Evolutionary conservation across 1,140 invertebrate species (phyloP).

Genomic region (Mizuhopecten yessoensis): DNA sequence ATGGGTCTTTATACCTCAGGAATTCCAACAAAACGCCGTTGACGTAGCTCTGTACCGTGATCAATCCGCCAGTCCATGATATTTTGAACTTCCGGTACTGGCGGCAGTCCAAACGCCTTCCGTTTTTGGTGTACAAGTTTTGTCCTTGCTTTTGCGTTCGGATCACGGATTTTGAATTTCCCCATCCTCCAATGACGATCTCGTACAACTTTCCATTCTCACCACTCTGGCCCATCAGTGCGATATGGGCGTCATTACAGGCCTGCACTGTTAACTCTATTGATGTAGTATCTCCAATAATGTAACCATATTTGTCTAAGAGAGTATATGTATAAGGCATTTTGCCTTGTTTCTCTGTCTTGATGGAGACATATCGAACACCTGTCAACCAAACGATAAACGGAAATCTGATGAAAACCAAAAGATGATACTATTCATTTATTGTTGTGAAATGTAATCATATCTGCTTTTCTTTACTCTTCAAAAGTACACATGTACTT

Average conservation of each 20-base stretch:
- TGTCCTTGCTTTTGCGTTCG: slow-evolving; percentile 48
- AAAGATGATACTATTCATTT: no score
- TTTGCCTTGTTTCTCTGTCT: slow-evolving; percentile 44
- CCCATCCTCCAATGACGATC: slow-evolving; percentile 52
- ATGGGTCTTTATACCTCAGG: background rate
- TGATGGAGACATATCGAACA: background rate
- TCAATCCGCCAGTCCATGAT: background rate
- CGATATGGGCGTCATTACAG: slow-evolving; percentile 50
- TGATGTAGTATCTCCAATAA: background rate
- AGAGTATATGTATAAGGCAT: background rate
- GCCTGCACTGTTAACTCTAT: slow-evolving; percentile 46
- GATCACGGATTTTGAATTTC: slow-evolving; percentile 41
- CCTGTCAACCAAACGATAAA: background rate
- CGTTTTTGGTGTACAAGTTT: background rate
- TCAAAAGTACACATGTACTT: no score
- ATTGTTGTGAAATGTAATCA: no score
- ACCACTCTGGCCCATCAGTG: slow-evolving; percentile 31
- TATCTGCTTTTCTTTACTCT: no score
- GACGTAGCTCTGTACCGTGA: slow-evolving; percentile 17
- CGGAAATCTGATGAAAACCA: no score
- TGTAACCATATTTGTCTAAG: slow-evolving; percentile 36
- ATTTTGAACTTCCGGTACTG: slow-evolving; percentile 44
- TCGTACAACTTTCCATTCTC: slow-evolving; percentile 45
- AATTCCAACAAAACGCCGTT: slow-evolving; percentile 5
- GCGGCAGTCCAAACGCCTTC: background rate